These are phyloP conservation scores for Leptonema lineaticorne DNA, from an alignment of 1,140 invertebrate species.

Conservation along the genomic window DNA sequence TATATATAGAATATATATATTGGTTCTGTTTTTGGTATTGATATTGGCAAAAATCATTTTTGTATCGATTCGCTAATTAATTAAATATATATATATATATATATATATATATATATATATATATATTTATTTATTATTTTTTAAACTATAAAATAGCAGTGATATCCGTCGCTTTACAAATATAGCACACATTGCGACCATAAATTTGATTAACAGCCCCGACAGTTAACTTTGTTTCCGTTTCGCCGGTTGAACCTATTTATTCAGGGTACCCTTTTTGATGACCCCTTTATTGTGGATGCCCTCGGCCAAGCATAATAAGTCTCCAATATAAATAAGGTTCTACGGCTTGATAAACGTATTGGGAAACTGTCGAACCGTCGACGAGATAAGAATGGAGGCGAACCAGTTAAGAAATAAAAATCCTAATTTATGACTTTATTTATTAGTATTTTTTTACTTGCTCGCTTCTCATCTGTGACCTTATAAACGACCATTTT, in stretches of 20 bases:
- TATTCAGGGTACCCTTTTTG: background rate
- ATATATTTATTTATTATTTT: too few species aligned
- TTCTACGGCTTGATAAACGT: conserved; percentile 12
- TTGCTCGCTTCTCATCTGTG: background rate
- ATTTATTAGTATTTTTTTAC: conserved; percentile 14
- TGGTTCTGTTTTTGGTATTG: too few species aligned
- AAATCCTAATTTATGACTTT: conserved; percentile 24
- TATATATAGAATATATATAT: too few species aligned
- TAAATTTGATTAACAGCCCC: conserved; percentile 11
- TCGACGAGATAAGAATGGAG: conserved; percentile 4
- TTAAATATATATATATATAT: too few species aligned
- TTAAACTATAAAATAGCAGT: too few species aligned
- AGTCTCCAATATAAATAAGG: conserved; percentile 20
- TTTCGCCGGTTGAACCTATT: background rate
- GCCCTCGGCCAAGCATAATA: conserved; percentile 1
- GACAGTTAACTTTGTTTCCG: conserved; percentile 1
- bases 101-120: too few species aligned
- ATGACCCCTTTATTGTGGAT: conserved; percentile 1
- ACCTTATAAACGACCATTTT: too few species aligned
- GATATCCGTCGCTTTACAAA: too few species aligned
- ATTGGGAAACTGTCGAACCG: conserved; percentile 28
- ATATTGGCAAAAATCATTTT: too few species aligned
- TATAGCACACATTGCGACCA: background rate
- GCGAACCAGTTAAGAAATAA: conserved; percentile 21
- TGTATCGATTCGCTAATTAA: too few species aligned